Percentiles rank a stretch among this genome's conserved stretches.
These are phyloP conservation scores for Hyles euphorbiae DNA, from an alignment of 1,140 invertebrate genomes.

Conservation along the genomic window DNA sequence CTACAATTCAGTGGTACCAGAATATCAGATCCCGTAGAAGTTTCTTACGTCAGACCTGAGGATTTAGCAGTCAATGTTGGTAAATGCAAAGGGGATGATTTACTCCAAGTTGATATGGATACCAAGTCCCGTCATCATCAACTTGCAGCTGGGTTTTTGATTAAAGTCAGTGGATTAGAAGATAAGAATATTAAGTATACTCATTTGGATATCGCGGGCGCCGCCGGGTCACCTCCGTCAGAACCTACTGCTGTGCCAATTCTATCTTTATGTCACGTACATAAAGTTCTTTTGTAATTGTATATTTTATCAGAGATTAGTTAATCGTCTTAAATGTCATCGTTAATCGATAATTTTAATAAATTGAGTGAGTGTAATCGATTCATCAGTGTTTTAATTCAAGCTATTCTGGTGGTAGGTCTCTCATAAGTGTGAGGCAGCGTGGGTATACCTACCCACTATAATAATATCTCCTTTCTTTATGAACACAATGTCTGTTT, in stretches of 20 bases:
- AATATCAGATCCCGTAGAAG: constrained; percentile 93
- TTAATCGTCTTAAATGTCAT: no score
- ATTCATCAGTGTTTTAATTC: no score
- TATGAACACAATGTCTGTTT: no score
- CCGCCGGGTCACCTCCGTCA: constrained; percentile 85
- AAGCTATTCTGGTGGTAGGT: no score
- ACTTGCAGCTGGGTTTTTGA: constrained; percentile 92
- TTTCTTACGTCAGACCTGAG: constrained; percentile 89
- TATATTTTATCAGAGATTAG: background rate
- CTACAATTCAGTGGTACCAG: constrained; percentile 53
- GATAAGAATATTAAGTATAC: constrained; percentile 90
- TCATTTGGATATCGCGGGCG: constrained; percentile 92
- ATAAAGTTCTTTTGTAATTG: constrained; percentile 51
- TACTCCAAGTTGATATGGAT: constrained; percentile 80
- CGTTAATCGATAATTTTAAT: no score
- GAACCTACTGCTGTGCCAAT: constrained; percentile 89
- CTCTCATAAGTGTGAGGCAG: no score
- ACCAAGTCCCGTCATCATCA: constrained; percentile 56
- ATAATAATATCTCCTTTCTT: no score
- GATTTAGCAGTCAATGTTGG: constrained; percentile 88
- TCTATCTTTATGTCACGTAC: constrained; percentile 79
- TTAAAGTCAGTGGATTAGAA: constrained; percentile 90
- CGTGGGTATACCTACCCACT: no score
- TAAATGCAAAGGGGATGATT: constrained; percentile 90
- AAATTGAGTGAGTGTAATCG: no score